Evolutionary conservation across 2,888 invertebrate genomes (phyloP), one percentile per base, ranked within the genome.

Genomic region (Eupelmus urozonus): DNA sequence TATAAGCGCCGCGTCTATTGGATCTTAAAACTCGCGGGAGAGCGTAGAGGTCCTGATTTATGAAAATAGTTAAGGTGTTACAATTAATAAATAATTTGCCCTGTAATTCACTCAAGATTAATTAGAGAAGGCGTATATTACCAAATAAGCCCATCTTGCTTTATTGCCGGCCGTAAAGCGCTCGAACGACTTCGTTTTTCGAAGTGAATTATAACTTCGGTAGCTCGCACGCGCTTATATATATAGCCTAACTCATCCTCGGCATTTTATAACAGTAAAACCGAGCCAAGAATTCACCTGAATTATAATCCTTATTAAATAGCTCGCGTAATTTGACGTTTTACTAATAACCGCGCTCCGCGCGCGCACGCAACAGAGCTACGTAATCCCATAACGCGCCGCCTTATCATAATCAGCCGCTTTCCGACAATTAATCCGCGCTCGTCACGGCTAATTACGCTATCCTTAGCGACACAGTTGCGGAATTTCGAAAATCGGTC

Each of bases 141-240:
- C 65, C 71, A 66, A 71, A 77, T 69, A 70, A 69, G 57, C 55
- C 49, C 20, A 40, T 11, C 20, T n/a, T n/a, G 27, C 62, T 65
- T 77, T 71, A 77, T 71, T 71, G 57, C 67, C 55, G 20, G 74
- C 34, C 51, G 65, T 78, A 78, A 78, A 78, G 53, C 65, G 63
- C 53, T 53, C 65, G 40, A 65, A 49, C 78, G 73, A 74, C 78
- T 74, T 78, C 57, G 70, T 74, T 74, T 69, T 69, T 69, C 70
- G 78, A 57, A 45, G 55, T 74, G 78, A 78, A 78, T 78, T 78
- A 78, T 59, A 78, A 74, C 73, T 45, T 62, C 40, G 57, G 29
- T 25, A 70, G 55, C 55, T 53, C 23, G 25, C 59, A 27, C n/a
- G 40, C 34, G 57, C 16, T 18, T 45, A 49, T 18, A 18, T 25